Percentiles rank a stretch among this genome's conserved stretches.
phyloP scores from a whole-genome alignment of 1,140 invertebrate genomes.

The Macrostomum lignano region DNA sequence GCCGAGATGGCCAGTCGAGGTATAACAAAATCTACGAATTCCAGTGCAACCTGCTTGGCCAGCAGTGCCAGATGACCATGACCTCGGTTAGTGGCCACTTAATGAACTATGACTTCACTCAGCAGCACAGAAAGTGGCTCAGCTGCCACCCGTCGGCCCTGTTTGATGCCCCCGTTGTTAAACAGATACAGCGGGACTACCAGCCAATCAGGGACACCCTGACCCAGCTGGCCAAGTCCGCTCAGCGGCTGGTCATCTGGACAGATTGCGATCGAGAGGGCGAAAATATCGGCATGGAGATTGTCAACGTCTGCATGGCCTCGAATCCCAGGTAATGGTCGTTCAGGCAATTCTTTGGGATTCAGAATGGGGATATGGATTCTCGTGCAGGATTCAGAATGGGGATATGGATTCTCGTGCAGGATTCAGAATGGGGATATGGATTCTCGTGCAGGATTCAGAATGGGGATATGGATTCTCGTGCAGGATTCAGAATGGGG shows the following conservation, averaged over 20 bases:
- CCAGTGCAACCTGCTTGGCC: slow-evolving; percentile 36
- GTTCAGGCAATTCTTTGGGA: too few relatives aligned
- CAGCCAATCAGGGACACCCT: too few relatives aligned
- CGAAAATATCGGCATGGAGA: slow-evolving; percentile 94
- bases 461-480: too few relatives aligned
- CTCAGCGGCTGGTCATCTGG: slow-evolving; percentile 68
- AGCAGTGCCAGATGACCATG: slow-evolving; percentile 53
- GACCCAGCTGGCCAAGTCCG: slow-evolving; percentile 46
- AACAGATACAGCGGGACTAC: too few relatives aligned
- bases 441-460: too few relatives aligned
- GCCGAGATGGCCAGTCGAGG: slow-evolving; percentile 50
- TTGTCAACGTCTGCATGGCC: slow-evolving; percentile 56
- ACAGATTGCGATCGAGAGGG: slow-evolving; percentile 99
- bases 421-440: too few relatives aligned
- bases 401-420: too few relatives aligned
- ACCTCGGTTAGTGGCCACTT: slow-evolving; percentile 93
- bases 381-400: too few relatives aligned
- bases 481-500: too few relatives aligned
- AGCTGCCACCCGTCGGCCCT: slow-evolving; percentile 48
- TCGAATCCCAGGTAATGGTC: slow-evolving; percentile 45
- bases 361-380: too few relatives aligned
- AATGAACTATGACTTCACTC: slow-evolving; percentile 46
- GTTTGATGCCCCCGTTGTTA: slow-evolving; percentile 62
- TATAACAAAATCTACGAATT: slow-evolving; percentile 97
- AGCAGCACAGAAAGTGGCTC: slow-evolving; percentile 44